Evolutionary conservation across 2,113 vertebrate species (phyloP).

Genomic region (Xiphorhynchus elegans): DNA sequence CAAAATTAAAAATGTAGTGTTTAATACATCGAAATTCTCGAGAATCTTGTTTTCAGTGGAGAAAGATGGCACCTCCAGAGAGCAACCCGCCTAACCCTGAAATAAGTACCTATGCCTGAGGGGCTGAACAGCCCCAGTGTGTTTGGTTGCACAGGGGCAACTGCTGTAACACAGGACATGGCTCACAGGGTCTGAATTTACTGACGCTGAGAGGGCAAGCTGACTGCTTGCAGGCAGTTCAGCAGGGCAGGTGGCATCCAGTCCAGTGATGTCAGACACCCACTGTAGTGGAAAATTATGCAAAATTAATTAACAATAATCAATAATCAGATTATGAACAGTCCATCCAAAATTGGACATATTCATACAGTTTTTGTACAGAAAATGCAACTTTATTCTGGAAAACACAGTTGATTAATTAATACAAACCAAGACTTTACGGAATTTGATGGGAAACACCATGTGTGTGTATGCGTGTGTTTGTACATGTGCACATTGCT

Average conservation of each 20-base stretch:
- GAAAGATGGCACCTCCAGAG: background rate
- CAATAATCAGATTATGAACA: background rate
- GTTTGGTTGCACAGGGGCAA: background rate
- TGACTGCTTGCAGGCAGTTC: background rate
- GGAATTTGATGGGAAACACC: background rate
- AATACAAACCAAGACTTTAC: background rate
- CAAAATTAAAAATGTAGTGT: background rate
- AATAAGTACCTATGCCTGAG: background rate
- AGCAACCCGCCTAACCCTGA: background rate
- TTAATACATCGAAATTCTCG: background rate
- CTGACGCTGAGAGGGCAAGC: background rate
- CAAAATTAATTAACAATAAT: background rate
- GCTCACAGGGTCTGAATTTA: background rate
- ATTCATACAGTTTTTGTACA: background rate
- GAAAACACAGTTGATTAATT: background rate
- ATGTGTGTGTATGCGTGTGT: rapidly evolving
- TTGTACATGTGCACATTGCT: background rate
- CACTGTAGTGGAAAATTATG: background rate
- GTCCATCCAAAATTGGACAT: background rate
- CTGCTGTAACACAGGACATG: background rate
- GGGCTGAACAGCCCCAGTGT: background rate
- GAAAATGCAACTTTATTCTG: background rate
- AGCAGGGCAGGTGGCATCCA: background rate
- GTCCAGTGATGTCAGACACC: background rate
- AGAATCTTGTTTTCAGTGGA: background rate